phyloP scores from a whole-genome alignment of 2,888 invertebrate genomes.

The Epistrophe eligans region DNA sequence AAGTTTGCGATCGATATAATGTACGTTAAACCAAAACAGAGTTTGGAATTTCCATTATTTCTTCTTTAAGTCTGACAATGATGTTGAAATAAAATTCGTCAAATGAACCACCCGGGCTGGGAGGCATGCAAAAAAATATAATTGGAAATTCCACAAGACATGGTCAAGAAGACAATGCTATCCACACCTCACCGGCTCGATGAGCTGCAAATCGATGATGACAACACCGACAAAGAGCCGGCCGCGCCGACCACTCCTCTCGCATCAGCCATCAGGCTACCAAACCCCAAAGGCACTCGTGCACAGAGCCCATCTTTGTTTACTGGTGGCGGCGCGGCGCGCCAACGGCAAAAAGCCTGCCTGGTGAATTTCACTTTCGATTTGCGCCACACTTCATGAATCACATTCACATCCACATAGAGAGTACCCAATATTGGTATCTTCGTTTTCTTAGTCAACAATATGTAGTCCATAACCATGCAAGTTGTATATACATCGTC shows the following conservation, averaged over 20 bases:
- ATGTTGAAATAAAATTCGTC: conserved; percentile 39
- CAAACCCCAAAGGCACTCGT: conserved; percentile 33
- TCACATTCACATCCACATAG: conserved; percentile 52
- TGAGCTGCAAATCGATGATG: conserved; percentile 42
- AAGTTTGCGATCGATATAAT: not conserved
- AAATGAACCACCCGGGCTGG: not conserved
- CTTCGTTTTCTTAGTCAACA: not conserved
- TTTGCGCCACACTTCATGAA: conserved; percentile 70
- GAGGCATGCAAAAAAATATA: conserved; percentile 22
- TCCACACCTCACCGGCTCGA: not conserved
- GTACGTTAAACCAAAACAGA: conserved; percentile 32
- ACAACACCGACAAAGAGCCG: conserved; percentile 46
- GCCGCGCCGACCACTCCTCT: not conserved
- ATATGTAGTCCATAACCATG: conserved; percentile 12
- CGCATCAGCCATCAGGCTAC: not conserved
- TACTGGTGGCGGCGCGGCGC: conserved; percentile 1
- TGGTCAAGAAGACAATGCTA: conserved; percentile 46
- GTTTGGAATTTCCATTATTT: conserved; percentile 55
- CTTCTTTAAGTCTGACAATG: not conserved
- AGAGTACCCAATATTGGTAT: not conserved
- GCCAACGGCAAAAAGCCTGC: not conserved
- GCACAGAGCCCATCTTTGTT: conserved; percentile 65
- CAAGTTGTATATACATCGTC: not conserved
- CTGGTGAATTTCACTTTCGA: conserved; percentile 68
- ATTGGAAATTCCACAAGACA: conserved; percentile 59